Conservation (phyloP, 92 coral and sea anemone genomes). For the Actinernus sp. region DNA sequence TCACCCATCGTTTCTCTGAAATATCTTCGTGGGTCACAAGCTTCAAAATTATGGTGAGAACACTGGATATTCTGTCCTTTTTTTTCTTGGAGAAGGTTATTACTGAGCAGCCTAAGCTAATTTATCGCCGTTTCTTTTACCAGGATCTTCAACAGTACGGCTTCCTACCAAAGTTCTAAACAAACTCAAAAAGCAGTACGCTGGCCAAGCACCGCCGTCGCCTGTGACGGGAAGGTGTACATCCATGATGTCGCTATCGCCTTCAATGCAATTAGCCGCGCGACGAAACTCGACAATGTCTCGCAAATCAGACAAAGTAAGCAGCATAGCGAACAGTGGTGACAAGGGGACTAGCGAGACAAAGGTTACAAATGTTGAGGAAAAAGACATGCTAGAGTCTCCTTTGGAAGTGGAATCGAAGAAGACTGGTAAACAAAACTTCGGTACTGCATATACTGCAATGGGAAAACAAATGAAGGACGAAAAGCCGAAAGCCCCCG, state of each 20-base stretch:
- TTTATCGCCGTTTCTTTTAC: too few relatives aligned
- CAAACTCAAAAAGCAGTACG: constrained; percentile 22
- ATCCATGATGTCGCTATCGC: constrained; percentile 50
- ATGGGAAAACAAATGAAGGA: neutral
- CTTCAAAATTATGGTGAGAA: too few relatives aligned
- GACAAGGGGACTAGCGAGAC: constrained; percentile 8
- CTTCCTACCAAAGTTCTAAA: constrained; percentile 45
- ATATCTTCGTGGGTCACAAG: too few relatives aligned
- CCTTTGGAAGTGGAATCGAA: too few relatives aligned
- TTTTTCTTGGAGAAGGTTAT: too few relatives aligned
- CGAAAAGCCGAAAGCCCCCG: constrained; percentile 6
- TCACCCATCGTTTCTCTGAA: too few relatives aligned
- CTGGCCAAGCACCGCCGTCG: constrained; percentile 45
- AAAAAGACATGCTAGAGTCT: constrained; percentile 1
- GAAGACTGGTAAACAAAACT: neutral
- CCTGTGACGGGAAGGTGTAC: constrained; percentile 45
- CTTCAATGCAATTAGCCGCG: constrained; percentile 4
- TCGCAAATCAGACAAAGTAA: constrained; percentile 51
- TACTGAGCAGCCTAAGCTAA: too few relatives aligned
- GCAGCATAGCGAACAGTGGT: constrained; percentile 1
- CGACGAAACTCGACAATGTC: constrained; percentile 60
- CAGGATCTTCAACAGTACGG: too few relatives aligned
- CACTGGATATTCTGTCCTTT: too few relatives aligned
- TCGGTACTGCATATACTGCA: neutral
- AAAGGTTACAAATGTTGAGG: neutral